These are phyloP conservation scores for Myrmophylax atrothorax DNA, from an alignment of 2,113 vertebrate genomes.

Conservation along the genomic window DNA sequence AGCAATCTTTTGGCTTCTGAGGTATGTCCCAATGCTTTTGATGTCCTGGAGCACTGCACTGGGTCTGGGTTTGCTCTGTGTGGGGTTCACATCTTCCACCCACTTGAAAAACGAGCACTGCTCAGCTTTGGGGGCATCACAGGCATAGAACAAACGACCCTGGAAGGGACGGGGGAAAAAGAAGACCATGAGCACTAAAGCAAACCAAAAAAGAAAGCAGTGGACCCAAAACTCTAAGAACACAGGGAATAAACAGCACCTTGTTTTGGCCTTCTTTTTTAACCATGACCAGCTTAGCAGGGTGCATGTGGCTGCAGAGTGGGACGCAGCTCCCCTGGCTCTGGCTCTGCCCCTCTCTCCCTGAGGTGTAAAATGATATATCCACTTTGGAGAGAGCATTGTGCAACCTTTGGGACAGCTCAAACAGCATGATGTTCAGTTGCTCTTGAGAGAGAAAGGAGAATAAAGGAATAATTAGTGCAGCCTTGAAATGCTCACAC, in stretches of 20 bases:
- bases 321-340: conserved; percentile 28
- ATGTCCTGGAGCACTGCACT: conserved; percentile 56
- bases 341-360: conserved; percentile 11
- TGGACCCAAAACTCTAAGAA: not conserved
- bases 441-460: conserved; percentile 68
- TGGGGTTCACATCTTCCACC: conserved; percentile 68
- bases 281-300: conserved; percentile 74
- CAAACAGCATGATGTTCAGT: conserved; percentile 78
- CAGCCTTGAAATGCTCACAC: not conserved
- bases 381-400: conserved; percentile 76
- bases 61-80: not conserved
- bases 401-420: conserved; percentile 72
- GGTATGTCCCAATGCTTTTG: conserved; percentile 73
- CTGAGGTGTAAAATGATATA: conserved; percentile 67
- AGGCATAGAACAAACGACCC: conserved; percentile 80
- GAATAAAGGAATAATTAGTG: not conserved
- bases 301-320: conserved; percentile 70
- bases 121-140: conserved; percentile 74
- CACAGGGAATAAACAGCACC: conserved; percentile 55
- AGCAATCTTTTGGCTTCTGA: conserved; percentile 74
- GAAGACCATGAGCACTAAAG: not conserved
- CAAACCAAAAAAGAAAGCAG: not conserved
- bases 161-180: not conserved
- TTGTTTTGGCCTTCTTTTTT: conserved; percentile 82
- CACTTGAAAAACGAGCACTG: conserved; percentile 81